Conservation (phyloP, 2,888 invertebrate species). For the Dryadula phaetusa region DNA sequence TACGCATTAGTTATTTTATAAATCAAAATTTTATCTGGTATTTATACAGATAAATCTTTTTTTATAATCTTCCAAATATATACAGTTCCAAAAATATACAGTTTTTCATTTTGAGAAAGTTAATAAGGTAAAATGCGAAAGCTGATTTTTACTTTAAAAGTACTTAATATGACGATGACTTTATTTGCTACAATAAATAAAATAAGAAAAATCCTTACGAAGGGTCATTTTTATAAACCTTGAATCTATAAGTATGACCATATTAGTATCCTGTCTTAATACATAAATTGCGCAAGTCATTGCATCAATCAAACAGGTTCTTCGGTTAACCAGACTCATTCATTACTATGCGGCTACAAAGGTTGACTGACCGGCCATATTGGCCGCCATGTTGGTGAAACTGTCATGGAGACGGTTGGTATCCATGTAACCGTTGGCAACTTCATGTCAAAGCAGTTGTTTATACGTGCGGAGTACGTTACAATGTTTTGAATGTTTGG, state of each 20-base stretch:
- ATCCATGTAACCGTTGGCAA: constrained; percentile 54
- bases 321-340: constrained; percentile 59
- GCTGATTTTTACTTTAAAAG: neutral
- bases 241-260: constrained; percentile 36
- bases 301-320: constrained; percentile 54
- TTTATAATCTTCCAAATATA: too few relatives aligned
- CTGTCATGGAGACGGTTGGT: constrained; percentile 50
- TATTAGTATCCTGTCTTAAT: constrained; percentile 44
- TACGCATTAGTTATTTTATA: too few relatives aligned
- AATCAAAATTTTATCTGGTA: too few relatives aligned
- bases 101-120: too few relatives aligned
- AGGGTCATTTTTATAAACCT: constrained; percentile 39
- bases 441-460: constrained; percentile 66
- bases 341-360: constrained; percentile 55
- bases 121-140: neutral
- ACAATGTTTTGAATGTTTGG: constrained; percentile 69
- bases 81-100: too few relatives aligned
- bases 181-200: constrained; percentile 15
- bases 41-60: too few relatives aligned
- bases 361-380: constrained; percentile 62
- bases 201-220: constrained; percentile 23
- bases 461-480: constrained; percentile 65
- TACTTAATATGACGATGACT: neutral
- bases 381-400: constrained; percentile 58
- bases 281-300: constrained; percentile 47